Evolutionary conservation across 1,140 invertebrate genomes (phyloP).

Genomic region (Drosophila busckii): DNA sequence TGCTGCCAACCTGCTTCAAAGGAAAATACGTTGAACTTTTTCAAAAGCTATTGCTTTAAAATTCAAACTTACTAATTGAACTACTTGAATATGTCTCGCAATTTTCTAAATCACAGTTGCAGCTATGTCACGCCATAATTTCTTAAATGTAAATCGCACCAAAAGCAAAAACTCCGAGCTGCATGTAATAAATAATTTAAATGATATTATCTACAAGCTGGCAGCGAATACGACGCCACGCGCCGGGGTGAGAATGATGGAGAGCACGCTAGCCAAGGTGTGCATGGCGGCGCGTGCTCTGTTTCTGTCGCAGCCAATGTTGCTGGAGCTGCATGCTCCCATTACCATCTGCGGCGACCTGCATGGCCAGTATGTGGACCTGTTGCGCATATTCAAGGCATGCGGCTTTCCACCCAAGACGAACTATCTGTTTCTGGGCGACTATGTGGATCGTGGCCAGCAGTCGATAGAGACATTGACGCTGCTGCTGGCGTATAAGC

Average conservation of each 20-base stretch:
- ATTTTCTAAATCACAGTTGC: too few species aligned
- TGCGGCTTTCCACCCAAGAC: conserved; percentile 2
- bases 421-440: conserved; percentile 25
- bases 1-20: too few species aligned
- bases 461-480: conserved; percentile 14
- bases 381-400: conserved; percentile 14
- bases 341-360: conserved; percentile 22
- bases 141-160: neutral
- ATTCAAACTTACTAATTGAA: too few species aligned
- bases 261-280: neutral
- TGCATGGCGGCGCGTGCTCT: conserved; percentile 1
- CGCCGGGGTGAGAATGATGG: neutral
- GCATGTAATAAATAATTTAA: neutral
- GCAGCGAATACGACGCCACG: neutral
- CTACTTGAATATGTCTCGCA: too few species aligned
- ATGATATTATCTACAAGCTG: neutral
- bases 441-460: conserved; percentile 18
- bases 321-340: conserved; percentile 13
- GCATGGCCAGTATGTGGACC: conserved; percentile 20
- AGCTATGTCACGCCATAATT: conserved; percentile 5
- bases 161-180: neutral
- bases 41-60: too few species aligned
- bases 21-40: too few species aligned
- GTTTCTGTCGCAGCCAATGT: conserved; percentile 12
- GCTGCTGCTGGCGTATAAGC: conserved; percentile 22